Percentiles rank a stretch among this genome's conserved stretches.
These are phyloP conservation scores for Oligia fasciuncula DNA, from an alignment of 2,888 invertebrate genomes.

Conservation along the genomic window DNA sequence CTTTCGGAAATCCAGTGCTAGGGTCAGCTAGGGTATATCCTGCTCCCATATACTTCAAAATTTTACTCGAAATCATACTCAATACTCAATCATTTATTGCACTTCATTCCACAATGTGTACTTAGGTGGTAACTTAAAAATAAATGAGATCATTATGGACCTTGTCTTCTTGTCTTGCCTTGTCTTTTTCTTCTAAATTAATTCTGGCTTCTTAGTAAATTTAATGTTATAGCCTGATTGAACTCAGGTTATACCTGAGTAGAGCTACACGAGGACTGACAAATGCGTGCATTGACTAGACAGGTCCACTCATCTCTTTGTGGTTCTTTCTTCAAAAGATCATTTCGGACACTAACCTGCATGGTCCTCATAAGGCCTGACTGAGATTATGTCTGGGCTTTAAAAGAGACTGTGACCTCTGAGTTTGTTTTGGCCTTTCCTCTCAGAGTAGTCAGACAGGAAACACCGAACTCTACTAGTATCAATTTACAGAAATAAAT, in stretches of 20 bases:
- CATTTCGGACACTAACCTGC: neutral
- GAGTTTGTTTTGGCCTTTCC: neutral
- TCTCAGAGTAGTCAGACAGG: neutral
- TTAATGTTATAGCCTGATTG: neutral
- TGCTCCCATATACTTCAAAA: neutral
- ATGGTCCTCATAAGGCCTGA: neutral
- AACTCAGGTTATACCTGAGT: neutral
- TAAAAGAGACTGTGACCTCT: neutral
- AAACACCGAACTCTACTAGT: too few relatives aligned
- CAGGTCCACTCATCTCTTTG: neutral
- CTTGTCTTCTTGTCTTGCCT: too few relatives aligned
- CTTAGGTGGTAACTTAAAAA: neutral
- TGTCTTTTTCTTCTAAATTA: too few relatives aligned
- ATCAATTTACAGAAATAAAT: neutral
- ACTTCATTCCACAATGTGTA: neutral
- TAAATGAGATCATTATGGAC: neutral
- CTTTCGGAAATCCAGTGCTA: neutral
- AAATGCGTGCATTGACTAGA: neutral
- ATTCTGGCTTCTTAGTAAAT: neutral
- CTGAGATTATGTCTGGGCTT: neutral
- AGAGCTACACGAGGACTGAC: neutral
- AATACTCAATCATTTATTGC: neutral
- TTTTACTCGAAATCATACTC: neutral
- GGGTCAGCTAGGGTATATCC: too few relatives aligned
- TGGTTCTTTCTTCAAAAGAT: neutral